Evolutionary conservation across 1,140 invertebrate species (phyloP).

Genomic region (Aleiodes sp.): DNA sequence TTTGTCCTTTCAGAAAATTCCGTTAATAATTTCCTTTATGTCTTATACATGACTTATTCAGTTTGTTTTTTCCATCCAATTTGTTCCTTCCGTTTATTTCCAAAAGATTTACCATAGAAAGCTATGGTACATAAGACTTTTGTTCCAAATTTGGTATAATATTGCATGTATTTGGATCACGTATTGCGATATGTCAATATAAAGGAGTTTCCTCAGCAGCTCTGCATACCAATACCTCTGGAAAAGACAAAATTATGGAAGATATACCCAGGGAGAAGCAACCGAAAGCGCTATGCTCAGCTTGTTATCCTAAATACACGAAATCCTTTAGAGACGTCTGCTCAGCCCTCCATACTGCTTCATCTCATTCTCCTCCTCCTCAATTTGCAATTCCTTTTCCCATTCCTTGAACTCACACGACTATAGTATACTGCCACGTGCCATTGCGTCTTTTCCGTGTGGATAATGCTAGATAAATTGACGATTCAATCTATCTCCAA

Average conservation of each 20-base stretch:
- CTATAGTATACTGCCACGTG: neutral
- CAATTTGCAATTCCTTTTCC: conserved; percentile 10
- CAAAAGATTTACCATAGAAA: conserved; percentile 56
- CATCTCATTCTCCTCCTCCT: conserved; percentile 26
- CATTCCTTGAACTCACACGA: conserved; percentile 3
- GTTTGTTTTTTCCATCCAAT: conserved; percentile 54
- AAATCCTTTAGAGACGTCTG: conserved; percentile 63
- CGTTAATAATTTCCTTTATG: neutral
- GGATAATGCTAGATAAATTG: conserved; percentile 67
- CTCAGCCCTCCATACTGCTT: conserved; percentile 41
- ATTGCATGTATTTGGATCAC: conserved; percentile 68
- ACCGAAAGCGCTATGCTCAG: conserved; percentile 25
- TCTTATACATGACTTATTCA: conserved; percentile 22
- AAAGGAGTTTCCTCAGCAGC: conserved; percentile 60
- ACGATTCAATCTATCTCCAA: conserved; percentile 63
- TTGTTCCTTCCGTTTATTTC: conserved; percentile 55
- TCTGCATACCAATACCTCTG: conserved; percentile 61
- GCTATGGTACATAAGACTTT: conserved; percentile 39
- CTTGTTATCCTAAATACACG: conserved; percentile 69
- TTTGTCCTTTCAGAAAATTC: neutral
- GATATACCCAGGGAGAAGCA: conserved; percentile 45
- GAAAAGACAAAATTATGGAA: neutral
- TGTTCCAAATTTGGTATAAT: conserved; percentile 64
- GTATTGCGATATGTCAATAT: conserved; percentile 68
- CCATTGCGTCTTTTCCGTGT: conserved; percentile 37